phyloP scores from a whole-genome alignment of 2,888 invertebrate genomes.

The Rhogogaster chlorosoma region DNA sequence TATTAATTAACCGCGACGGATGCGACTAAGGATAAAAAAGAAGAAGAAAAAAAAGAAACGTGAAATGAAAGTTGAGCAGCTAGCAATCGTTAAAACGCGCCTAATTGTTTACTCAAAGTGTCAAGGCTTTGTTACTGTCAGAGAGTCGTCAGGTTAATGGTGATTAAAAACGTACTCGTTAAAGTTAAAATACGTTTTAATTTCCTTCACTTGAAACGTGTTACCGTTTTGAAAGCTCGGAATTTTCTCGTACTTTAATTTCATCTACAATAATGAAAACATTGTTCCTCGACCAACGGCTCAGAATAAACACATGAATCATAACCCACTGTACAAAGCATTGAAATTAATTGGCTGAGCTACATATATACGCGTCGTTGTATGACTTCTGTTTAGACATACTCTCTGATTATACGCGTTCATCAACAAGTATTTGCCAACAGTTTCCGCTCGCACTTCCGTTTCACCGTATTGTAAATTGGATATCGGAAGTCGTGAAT shows the following conservation, averaged over 20 bases:
- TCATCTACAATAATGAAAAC: neutral
- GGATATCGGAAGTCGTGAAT: slow-evolving; percentile 13
- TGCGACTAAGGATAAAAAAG: neutral
- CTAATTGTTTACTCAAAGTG: slow-evolving; percentile 40
- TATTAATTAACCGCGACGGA: neutral
- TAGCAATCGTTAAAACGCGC: neutral
- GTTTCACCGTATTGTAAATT: neutral
- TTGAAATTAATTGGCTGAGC: neutral
- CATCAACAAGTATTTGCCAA: slow-evolving; percentile 16
- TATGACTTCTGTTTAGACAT: neutral
- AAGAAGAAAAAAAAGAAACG: neutral
- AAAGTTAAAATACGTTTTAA: slow-evolving; percentile 33
- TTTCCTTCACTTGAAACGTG: neutral
- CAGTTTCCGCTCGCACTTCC: neutral
- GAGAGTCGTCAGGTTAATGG: slow-evolving; percentile 33
- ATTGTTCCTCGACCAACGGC: neutral
- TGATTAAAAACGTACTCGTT: slow-evolving; percentile 45
- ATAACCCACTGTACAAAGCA: neutral
- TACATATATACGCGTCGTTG: neutral
- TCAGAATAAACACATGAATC: neutral
- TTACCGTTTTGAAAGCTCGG: neutral
- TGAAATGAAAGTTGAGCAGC: slow-evolving; percentile 16
- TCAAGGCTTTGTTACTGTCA: slow-evolving; percentile 39
- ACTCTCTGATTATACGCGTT: neutral
- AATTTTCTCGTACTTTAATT: neutral